Evolutionary conservation across 1,140 invertebrate genomes (phyloP).

Genomic region (Holotrichia oblita): DNA sequence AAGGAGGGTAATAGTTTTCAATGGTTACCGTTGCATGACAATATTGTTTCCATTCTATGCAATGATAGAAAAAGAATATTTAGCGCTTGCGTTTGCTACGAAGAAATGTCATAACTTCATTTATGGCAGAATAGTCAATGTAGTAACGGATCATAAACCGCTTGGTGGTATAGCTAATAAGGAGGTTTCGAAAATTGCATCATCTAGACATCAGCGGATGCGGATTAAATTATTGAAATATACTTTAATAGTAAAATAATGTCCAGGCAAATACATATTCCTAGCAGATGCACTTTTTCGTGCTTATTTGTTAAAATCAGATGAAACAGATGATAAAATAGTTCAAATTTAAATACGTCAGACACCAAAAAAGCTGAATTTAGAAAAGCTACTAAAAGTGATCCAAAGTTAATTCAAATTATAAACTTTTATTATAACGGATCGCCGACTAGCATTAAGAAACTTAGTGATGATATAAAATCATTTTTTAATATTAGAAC

Average conservation of each 20-base stretch:
- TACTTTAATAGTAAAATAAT: background rate
- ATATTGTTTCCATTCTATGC: conserved; percentile 51
- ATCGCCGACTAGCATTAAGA: background rate
- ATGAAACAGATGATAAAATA: conserved; percentile 3
- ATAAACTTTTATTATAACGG: conserved; percentile 1
- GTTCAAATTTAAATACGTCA: conserved; percentile 15
- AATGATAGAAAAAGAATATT: conserved; percentile 63
- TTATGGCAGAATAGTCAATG: conserved; percentile 54
- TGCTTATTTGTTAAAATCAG: background rate
- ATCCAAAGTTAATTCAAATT: background rate
- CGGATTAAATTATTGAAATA: conserved; percentile 24
- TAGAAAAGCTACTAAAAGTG: conserved; percentile 25
- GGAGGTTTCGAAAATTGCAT: conserved; percentile 50
- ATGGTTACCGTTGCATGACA: conserved; percentile 46
- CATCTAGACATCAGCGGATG: conserved; percentile 4
- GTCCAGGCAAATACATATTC: background rate
- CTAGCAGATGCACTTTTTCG: conserved; percentile 2
- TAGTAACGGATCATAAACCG: conserved; percentile 61
- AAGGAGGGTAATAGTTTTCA: conserved; percentile 46
- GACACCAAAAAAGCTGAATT: conserved; percentile 4
- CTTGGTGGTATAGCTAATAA: conserved; percentile 47
- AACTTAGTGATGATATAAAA: background rate
- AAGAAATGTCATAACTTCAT: conserved; percentile 60
- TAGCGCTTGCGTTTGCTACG: conserved; percentile 59
- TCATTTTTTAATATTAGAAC: background rate